Conservation (phyloP, 2,113 vertebrate genomes). For the Myiagra hebetior region DNA sequence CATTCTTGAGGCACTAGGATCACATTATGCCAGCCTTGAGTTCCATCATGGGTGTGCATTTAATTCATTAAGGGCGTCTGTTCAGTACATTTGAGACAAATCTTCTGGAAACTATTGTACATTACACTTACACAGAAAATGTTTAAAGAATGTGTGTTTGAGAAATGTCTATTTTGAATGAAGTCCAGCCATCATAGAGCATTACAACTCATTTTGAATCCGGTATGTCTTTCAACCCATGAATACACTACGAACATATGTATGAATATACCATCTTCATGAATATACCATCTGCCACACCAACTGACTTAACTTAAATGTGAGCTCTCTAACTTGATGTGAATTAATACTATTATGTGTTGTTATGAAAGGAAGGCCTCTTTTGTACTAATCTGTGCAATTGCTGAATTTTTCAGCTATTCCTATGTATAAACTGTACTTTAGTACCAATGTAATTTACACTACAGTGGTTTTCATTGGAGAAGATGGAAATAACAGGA, state of each 20-base stretch:
- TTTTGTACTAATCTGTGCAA: neutral
- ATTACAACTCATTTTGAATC: neutral
- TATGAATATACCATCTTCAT: neutral
- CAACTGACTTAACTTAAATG: neutral
- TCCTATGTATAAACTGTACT: neutral
- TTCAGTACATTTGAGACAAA: neutral
- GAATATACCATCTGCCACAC: neutral
- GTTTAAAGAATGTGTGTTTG: neutral
- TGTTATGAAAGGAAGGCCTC: neutral
- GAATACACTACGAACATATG: neutral
- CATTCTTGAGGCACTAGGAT: neutral
- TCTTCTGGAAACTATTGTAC: neutral
- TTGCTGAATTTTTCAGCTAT: neutral
- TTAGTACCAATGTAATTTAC: neutral
- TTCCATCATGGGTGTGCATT: neutral
- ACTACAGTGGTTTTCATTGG: neutral
- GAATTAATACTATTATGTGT: neutral
- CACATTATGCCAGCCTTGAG: neutral
- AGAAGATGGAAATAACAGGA: conserved; percentile 16
- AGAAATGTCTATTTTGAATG: neutral
- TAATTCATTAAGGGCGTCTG: neutral
- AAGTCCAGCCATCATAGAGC: neutral
- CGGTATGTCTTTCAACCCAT: accelerated
- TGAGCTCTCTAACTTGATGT: neutral
- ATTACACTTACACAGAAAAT: neutral